phyloP scores from a whole-genome alignment of 1,140 invertebrate genomes.

The Drosophila willistoni region DNA sequence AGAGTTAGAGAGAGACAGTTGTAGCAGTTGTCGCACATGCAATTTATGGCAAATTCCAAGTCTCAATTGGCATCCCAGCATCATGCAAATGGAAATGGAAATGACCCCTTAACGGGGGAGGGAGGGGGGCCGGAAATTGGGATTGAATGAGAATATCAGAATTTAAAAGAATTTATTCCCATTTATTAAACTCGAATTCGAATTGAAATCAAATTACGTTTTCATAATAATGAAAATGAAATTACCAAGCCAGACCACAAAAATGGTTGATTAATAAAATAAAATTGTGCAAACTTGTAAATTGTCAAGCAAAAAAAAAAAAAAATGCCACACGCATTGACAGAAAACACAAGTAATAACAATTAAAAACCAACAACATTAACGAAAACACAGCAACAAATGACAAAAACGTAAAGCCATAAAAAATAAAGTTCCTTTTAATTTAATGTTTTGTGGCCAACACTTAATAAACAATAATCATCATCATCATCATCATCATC shows the following conservation, averaged over 20 bases:
- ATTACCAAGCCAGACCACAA: slow-evolving; percentile 15
- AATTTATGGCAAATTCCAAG: slow-evolving; percentile 79
- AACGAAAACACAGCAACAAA: slow-evolving; percentile 18
- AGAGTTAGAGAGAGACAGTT: slow-evolving; percentile 42
- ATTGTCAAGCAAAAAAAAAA: slow-evolving; percentile 23
- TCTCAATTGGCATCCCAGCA: slow-evolving; percentile 64
- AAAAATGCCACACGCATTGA: slow-evolving; percentile 39
- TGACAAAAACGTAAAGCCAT: slow-evolving; percentile 62
- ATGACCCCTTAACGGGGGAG: slow-evolving; percentile 16
- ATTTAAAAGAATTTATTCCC: slow-evolving; percentile 5
- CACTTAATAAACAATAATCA: slow-evolving; percentile 80
- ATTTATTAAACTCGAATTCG: background rate
- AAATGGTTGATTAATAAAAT: slow-evolving; percentile 29
- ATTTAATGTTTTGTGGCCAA: slow-evolving; percentile 66
- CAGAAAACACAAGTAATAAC: slow-evolving; percentile 22
- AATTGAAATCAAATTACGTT: too few species aligned
- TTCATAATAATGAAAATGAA: slow-evolving; percentile 14
- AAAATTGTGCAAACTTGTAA: slow-evolving; percentile 28
- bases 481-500: slow-evolving; percentile 27
- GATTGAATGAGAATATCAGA: slow-evolving; percentile 1
- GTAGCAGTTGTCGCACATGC: slow-evolving; percentile 71
- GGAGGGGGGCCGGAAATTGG: slow-evolving; percentile 2
- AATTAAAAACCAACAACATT: slow-evolving; percentile 31
- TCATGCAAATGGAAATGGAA: slow-evolving; percentile 61
- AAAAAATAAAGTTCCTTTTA: slow-evolving; percentile 71